These are phyloP conservation scores for Lerema accius DNA, from an alignment of 1,140 invertebrate genomes.

Conservation along the genomic window DNA sequence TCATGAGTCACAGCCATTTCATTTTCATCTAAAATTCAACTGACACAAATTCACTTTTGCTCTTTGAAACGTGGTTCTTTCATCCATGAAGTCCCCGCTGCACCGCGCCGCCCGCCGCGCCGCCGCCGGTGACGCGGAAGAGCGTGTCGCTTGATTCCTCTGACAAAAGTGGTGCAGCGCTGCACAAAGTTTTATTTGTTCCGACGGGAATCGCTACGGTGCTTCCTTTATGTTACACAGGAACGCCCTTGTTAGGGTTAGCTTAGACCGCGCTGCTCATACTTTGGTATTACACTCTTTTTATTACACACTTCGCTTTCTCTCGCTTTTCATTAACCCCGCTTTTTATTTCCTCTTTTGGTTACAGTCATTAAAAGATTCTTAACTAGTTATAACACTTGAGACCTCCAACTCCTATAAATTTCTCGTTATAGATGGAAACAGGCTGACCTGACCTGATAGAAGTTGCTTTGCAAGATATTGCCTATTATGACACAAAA, in stretches of 20 bases:
- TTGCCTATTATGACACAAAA: no score
- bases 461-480: no score
- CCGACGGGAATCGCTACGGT: background rate
- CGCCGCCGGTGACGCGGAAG: background rate
- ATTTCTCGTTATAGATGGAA: no score
- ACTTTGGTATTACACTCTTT: no score
- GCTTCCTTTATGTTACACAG: background rate
- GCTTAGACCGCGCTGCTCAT: background rate
- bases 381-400: no score
- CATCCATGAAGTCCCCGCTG: background rate
- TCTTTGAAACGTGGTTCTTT: background rate
- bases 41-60: background rate
- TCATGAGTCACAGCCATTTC: background rate
- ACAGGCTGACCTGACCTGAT: no score
- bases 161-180: background rate
- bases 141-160: background rate
- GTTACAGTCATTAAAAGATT: no score
- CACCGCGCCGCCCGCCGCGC: no score
- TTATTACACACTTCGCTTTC: no score
- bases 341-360: no score
- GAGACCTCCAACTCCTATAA: no score
- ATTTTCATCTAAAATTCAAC: background rate
- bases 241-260: background rate
- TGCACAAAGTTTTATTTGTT: background rate
- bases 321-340: no score